phyloP scores from a whole-genome alignment of 2,888 invertebrate genomes.

The Cerastis rubricosa region DNA sequence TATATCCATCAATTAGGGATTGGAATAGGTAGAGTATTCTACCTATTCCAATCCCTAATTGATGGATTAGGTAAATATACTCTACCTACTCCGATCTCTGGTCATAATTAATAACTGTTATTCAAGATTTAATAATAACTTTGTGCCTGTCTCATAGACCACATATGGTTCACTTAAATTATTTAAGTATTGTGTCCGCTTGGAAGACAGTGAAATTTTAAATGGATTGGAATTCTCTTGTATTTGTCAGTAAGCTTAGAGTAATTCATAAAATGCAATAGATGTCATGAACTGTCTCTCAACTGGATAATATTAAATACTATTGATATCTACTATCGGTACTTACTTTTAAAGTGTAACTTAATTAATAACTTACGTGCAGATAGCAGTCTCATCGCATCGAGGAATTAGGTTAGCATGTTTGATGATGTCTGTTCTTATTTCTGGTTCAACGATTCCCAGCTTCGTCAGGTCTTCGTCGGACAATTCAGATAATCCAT shows the following conservation, averaged over 20 bases:
- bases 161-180: neutral
- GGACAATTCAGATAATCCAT: constrained; percentile 82
- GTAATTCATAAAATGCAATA: neutral
- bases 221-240: neutral
- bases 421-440: constrained; percentile 80
- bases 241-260: neutral
- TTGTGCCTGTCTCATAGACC: neutral
- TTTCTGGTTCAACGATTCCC: constrained; percentile 81
- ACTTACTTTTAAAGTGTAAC: neutral
- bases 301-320: neutral
- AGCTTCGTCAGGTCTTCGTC: constrained; percentile 85
- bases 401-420: constrained; percentile 85
- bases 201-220: neutral
- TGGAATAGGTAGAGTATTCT: no score
- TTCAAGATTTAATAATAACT: neutral
- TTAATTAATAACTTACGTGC: constrained; percentile 35
- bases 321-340: neutral
- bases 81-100: no score
- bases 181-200: neutral
- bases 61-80: no score
- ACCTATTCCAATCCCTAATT: no score
- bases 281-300: neutral
- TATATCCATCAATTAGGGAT: no score
- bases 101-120: no score
- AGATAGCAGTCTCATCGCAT: constrained; percentile 75